phyloP scores from a whole-genome alignment of 2,888 invertebrate genomes.

The Acanthopleura granulata region DNA sequence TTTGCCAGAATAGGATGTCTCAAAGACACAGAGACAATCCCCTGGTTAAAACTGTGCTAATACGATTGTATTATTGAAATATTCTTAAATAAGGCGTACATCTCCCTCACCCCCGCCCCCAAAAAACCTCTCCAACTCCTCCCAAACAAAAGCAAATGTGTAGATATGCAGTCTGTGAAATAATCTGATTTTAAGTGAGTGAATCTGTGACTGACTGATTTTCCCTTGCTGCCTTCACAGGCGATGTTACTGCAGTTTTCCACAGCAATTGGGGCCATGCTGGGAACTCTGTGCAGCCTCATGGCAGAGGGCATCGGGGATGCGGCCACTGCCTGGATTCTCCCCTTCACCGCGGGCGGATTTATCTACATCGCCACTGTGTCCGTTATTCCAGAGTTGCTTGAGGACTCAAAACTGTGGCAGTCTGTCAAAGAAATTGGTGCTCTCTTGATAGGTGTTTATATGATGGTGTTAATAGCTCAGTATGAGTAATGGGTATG shows the following conservation, averaged over 20 bases:
- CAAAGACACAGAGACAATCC: too few species aligned
- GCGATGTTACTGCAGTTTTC: conserved; percentile 95
- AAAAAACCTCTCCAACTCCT: too few species aligned
- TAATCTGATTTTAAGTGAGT: not conserved
- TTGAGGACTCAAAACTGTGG: conserved; percentile 87
- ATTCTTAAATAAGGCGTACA: too few species aligned
- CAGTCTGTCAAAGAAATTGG: conserved; percentile 93
- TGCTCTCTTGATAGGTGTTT: conserved; percentile 90
- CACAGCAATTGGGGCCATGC: conserved; percentile 94
- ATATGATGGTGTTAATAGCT: conserved; percentile 96
- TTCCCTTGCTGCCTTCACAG: conserved; percentile 66
- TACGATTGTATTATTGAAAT: too few species aligned
- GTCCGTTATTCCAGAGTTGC: conserved; percentile 96
- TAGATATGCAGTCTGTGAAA: not conserved
- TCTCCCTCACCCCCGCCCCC: too few species aligned
- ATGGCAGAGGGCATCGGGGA: conserved; percentile 79
- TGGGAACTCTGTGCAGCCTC: conserved; percentile 91
- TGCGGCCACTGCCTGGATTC: conserved; percentile 77
- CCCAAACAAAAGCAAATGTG: not conserved
- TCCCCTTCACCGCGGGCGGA: conserved; percentile 98
- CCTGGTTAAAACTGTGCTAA: too few species aligned
- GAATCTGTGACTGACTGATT: not conserved
- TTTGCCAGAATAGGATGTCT: too few species aligned
- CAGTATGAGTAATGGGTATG: conserved; percentile 75
- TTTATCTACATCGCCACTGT: conserved; percentile 99